Conservation (phyloP, 2,888 invertebrate genomes). For the Germaria angustata region DNA sequence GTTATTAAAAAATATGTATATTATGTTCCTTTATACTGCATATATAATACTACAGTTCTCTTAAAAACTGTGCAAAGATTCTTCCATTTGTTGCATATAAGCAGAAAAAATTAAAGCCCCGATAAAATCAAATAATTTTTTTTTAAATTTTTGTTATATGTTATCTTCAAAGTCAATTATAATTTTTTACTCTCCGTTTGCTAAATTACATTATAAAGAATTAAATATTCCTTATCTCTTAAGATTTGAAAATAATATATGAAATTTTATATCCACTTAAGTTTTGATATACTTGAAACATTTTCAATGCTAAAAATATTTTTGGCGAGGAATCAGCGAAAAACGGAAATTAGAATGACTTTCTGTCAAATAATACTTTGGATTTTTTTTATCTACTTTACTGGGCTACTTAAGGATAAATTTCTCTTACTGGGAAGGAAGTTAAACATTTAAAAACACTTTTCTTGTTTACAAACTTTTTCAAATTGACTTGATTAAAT, state of each 20-base stretch:
- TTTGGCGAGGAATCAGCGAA: neutral
- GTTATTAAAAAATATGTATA: too few species aligned
- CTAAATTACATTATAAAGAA: too few species aligned
- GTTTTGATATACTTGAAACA: neutral
- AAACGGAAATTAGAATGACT: too few species aligned
- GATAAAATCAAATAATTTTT: too few species aligned
- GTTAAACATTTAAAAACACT: conserved; percentile 71
- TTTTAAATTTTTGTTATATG: too few species aligned
- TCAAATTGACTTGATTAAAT: conserved; percentile 67
- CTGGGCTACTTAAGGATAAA: conserved; percentile 69
- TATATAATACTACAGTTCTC: too few species aligned
- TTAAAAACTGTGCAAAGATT: too few species aligned
- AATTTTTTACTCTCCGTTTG: too few species aligned
- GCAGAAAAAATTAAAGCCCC: too few species aligned
- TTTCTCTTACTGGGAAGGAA: conserved; percentile 72
- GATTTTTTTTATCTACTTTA: conserved; percentile 64
- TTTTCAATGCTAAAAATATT: neutral
- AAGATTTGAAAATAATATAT: neutral
- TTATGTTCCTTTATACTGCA: too few species aligned
- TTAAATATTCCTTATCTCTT: neutral
- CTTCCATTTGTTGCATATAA: too few species aligned
- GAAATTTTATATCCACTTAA: neutral
- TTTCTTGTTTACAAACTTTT: conserved; percentile 71
- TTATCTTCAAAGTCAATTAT: too few species aligned
- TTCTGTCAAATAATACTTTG: conserved; percentile 66